Conservation (phyloP, 2,113 vertebrate species). For the Numida meleagris region DNA sequence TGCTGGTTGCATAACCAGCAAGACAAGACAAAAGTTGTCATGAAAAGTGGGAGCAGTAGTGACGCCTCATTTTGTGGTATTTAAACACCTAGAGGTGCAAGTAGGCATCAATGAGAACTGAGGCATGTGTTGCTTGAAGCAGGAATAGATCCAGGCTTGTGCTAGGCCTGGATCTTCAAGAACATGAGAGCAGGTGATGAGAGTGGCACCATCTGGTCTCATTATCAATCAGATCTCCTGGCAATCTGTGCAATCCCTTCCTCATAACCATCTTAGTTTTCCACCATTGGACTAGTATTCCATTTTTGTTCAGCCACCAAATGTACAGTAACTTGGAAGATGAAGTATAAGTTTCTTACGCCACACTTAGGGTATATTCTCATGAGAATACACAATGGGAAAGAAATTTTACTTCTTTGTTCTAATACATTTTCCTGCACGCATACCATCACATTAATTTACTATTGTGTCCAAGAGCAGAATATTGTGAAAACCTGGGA, state of each 20-base stretch:
- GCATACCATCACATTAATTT: background rate
- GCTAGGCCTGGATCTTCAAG: background rate
- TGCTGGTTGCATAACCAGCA: too few species aligned
- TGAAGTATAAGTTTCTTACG: background rate
- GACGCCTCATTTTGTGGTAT: background rate
- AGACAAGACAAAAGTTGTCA: background rate
- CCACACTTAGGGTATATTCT: background rate
- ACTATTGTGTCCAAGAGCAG: background rate
- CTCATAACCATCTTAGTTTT: background rate
- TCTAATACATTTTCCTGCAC: background rate
- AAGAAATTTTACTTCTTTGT: background rate
- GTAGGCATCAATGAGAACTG: background rate
- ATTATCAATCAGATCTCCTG: background rate
- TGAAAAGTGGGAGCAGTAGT: background rate
- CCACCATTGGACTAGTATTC: background rate
- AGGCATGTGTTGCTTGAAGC: background rate
- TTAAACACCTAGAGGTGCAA: background rate
- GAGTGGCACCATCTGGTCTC: background rate
- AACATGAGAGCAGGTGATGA: background rate
- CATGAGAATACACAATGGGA: background rate
- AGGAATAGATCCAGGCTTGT: conserved; percentile 15
- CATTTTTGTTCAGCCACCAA: background rate
- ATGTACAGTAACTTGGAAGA: background rate
- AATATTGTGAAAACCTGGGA: background rate
- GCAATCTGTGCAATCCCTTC: background rate